Percentiles rank a stretch among this genome's conserved stretches.
Evolutionary conservation across 2,113 vertebrate species (phyloP).

Genomic region (Gallinago paraguaiae): DNA sequence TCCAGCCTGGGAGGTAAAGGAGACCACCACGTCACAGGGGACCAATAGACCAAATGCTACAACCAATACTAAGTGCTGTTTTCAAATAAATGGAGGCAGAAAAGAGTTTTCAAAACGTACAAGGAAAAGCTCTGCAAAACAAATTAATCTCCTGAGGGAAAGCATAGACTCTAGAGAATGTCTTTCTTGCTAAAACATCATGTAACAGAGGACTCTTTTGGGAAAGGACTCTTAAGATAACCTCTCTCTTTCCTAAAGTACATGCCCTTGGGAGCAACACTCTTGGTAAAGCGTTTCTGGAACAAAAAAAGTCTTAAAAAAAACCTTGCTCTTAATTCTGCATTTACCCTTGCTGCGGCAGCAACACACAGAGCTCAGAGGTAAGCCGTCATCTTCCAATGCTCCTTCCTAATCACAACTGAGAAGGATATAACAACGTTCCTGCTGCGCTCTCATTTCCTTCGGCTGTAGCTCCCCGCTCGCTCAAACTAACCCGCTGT

Average conservation of each 20-base stretch:
- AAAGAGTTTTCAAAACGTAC: neutral
- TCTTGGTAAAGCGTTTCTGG: neutral
- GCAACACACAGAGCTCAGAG: neutral
- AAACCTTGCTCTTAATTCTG: neutral
- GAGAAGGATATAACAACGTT: neutral
- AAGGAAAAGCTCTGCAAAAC: neutral
- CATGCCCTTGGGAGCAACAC: neutral
- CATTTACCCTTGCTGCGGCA: slow-evolving; percentile 8
- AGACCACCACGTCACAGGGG: neutral
- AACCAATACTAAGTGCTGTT: neutral
- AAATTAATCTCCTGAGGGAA: neutral
- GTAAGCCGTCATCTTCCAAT: neutral
- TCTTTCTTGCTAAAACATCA: neutral
- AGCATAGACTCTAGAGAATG: neutral
- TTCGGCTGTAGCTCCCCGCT: neutral
- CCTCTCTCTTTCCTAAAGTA: neutral
- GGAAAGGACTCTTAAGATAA: slow-evolving; percentile 10
- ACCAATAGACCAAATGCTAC: neutral
- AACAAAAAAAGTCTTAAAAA: neutral
- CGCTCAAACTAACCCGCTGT: neutral
- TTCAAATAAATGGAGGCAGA: neutral
- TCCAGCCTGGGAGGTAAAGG: neutral
- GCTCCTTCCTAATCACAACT: neutral
- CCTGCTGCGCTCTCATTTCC: slow-evolving; percentile 18
- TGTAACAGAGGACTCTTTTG: neutral